Evolutionary conservation across 2,113 vertebrate genomes (phyloP), one percentile per base, ranked within the genome.

Genomic region (Laticauda laticaudata): DNA sequence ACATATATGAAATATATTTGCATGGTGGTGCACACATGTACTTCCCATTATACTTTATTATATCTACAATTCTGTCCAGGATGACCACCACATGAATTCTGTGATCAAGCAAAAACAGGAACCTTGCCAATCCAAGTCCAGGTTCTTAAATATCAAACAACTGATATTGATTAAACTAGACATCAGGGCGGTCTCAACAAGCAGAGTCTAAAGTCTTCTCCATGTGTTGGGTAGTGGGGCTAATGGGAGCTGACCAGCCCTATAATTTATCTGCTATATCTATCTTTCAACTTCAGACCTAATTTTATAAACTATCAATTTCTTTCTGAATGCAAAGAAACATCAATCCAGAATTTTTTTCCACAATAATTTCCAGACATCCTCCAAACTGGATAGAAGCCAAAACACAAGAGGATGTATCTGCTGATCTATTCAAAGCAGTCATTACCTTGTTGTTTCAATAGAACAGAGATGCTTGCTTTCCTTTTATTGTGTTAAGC

Each of bases 401-500:
- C 0, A 0, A 26, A 34, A 59, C 26, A 87, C 20, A 85, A n/a
- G 43, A 11, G 54, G 29, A 24, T 21, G 5, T 81, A 89, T 0
- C 24, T 45, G 3, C 24, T 12, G 39, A 55, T 34, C 34, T 88
- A 75, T 90, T 92, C 87, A 92, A 61, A 34, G 45, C 86, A 69
- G n/a, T 20, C 56, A 54, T 14, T 88, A 59, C n/a, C 45, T 89
- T 57, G 87, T 48, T 92, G 87, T 64, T 81, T 89, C 54, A 89
- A 89, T 11, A 57, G 91, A 89, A 91, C 54, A 88, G 59, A 88
- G 43, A 93, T 88, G 86, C 89, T 81, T 93, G 61, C 59, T 88
- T 91, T 93, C 51, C 51, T 75, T 95, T 95, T 9, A 45, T 90
- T 64, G 81, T 10, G 1, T 53, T 93, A 29, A 91, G 61, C 9